Base-by-base conservation (phyloP, 2,888 invertebrate species). In the Lutraria lutraria region DNA sequence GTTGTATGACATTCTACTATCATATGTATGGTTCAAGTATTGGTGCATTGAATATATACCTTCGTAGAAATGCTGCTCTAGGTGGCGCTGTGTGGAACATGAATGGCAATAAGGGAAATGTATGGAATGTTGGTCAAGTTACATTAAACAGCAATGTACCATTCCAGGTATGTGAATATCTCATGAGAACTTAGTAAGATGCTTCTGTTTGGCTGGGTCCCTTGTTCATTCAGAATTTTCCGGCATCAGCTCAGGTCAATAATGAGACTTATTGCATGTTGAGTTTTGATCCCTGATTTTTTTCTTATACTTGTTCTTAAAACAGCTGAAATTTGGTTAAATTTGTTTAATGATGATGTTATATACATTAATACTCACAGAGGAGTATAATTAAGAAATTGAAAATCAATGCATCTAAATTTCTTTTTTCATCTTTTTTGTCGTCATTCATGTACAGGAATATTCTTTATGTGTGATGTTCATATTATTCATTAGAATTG, bases 1-100 rank as follows among this genome's bases (percentile, higher is more conserved):
- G 92, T 29, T 96, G 96, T 85, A 88, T 96, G 84, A 92, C 92
- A 12, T 96, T 96, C 93, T 96, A 90, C 93, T 96, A 95, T 88
- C 94, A 96, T 93, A 96, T 96, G 96, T 93, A 92, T 82, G 96
- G 96, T 19, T 29, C 85, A 6, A 92, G 94, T 16, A 93, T 95
- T 19, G 95, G 95, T 25, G 93, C 94, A 2, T 90, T 96, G 53
- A 95, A 93, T 84, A 92, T 96, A 43, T 94, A 93, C 80, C n/a
- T 87, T 43, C 89, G 90, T 52, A 83, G 83, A 29, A 92, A 93
- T 54, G 90, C 85, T 21, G 87, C 83, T 2, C 85, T 94, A 25
- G 88, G 90, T 12, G 84, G 90, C 25, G 88, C 94, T 3, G 86
- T 96, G 21, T 96, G 96, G 96, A 90, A 90, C 4, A 88, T 91